Evolutionary conservation across 1,140 invertebrate species (phyloP).

Genomic region (Steinernema feltiae): DNA sequence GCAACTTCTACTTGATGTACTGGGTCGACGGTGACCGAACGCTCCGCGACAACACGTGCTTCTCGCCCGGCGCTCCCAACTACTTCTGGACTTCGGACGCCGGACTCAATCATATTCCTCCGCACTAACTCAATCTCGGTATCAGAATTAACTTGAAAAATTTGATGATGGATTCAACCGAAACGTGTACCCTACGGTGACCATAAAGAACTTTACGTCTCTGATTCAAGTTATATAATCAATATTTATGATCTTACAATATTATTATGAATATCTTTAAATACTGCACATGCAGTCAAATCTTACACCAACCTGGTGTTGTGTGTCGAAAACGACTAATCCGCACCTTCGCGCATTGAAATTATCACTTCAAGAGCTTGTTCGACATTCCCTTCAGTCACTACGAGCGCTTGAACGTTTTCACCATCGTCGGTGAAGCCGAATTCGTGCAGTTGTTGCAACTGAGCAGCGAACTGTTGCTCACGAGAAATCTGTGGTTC

Average conservation of each 20-base stretch:
- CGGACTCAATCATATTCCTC: conserved; percentile 73
- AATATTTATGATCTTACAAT: too few relatives aligned
- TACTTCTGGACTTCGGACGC: conserved; percentile 71
- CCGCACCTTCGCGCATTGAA: conserved; percentile 21
- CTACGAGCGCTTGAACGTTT: conserved; percentile 32
- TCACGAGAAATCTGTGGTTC: neutral
- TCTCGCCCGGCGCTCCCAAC: conserved; percentile 67
- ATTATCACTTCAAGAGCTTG: conserved; percentile 41
- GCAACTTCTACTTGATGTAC: conserved; percentile 99
- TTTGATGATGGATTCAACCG: neutral
- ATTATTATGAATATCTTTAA: too few relatives aligned
- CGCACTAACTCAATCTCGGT: too few relatives aligned
- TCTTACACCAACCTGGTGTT: too few relatives aligned
- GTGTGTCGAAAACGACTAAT: too few relatives aligned
- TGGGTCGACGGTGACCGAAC: conserved; percentile 78
- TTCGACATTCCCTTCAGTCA: conserved; percentile 38
- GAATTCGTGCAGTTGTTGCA: conserved; percentile 39
- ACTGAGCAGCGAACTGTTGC: conserved; percentile 24
- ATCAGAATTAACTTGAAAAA: neutral
- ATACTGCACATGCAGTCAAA: too few relatives aligned
- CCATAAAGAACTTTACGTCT: conserved; percentile 21
- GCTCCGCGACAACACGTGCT: conserved; percentile 76
- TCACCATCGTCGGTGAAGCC: conserved; percentile 37
- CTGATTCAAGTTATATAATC: too few relatives aligned
- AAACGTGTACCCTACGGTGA: conserved; percentile 15